Evolutionary conservation across 2,113 vertebrate species (phyloP).

Genomic region (Calyptommatus sinebrachiatus): DNA sequence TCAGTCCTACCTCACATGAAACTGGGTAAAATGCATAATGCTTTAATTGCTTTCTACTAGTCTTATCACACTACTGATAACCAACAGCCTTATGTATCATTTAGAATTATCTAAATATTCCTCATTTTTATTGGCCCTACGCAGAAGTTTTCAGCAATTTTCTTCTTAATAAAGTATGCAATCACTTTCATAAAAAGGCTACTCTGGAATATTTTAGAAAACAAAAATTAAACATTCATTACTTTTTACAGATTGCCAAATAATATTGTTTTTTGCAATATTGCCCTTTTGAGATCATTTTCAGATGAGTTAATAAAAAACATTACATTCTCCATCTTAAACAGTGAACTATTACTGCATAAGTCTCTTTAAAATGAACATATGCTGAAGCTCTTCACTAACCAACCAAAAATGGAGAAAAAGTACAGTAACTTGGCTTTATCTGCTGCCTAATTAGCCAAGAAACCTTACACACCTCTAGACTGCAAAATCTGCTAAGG

Average conservation of each 20-base stretch:
- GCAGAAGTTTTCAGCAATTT: background rate
- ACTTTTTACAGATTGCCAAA: background rate
- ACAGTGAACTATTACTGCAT: background rate
- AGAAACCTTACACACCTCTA: conserved; percentile 7
- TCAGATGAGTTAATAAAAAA: background rate
- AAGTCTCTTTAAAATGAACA: background rate
- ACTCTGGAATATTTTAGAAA: background rate
- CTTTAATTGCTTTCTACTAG: background rate
- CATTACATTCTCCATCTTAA: background rate
- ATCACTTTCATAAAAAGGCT: background rate
- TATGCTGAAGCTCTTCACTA: background rate
- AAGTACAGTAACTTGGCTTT: background rate
- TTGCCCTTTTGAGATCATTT: background rate
- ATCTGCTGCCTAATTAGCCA: background rate
- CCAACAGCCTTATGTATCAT: background rate
- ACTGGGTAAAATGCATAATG: background rate
- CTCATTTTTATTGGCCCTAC: background rate
- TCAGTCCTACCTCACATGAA: background rate
- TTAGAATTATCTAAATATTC: background rate
- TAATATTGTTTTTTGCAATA: background rate
- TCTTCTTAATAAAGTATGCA: background rate
- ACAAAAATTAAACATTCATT: background rate
- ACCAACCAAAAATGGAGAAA: background rate
- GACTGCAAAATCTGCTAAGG: background rate
- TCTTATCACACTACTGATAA: background rate